phyloP scores from a whole-genome alignment of 1,140 invertebrate genomes.

The Potamilus streckersoni region DNA sequence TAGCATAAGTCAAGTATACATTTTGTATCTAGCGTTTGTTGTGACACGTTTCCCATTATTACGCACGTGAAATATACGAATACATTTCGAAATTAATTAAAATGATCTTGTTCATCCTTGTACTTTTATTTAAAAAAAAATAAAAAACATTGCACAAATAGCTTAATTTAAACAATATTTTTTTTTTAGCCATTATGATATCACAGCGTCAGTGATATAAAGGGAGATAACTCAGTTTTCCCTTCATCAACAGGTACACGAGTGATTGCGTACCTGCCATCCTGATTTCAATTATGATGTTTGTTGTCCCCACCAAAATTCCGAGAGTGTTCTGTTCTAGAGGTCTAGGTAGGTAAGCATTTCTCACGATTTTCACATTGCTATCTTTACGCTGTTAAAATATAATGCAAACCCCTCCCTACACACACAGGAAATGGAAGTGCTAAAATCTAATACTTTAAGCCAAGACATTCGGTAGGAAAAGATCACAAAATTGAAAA shows the following conservation, averaged over 20 bases:
- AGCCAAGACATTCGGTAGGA: no score
- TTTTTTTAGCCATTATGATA: neutral
- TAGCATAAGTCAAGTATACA: no score
- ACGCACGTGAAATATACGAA: neutral
- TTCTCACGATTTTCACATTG: no score
- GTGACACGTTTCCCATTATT: no score
- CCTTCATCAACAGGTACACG: conserved; percentile 58
- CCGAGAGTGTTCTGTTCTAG: conserved; percentile 39
- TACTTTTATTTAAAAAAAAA: no score
- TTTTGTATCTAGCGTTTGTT: no score
- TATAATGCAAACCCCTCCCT: no score
- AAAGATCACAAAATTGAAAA: no score
- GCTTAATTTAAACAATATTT: neutral
- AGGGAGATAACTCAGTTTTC: neutral
- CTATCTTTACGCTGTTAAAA: no score
- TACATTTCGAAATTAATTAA: neutral
- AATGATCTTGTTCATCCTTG: neutral
- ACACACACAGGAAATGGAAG: no score
- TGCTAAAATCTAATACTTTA: no score
- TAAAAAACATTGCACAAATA: neutral
- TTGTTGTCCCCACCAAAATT: conserved; percentile 52
- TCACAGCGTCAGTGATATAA: neutral
- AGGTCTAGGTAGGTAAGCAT: conserved; percentile 16
- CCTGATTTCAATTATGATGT: conserved; percentile 50
- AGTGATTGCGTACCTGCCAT: conserved; percentile 63